These are phyloP conservation scores for Harpagifer antarcticus DNA, from an alignment of 2,797 vertebrate genomes.

Conservation along the genomic window DNA sequence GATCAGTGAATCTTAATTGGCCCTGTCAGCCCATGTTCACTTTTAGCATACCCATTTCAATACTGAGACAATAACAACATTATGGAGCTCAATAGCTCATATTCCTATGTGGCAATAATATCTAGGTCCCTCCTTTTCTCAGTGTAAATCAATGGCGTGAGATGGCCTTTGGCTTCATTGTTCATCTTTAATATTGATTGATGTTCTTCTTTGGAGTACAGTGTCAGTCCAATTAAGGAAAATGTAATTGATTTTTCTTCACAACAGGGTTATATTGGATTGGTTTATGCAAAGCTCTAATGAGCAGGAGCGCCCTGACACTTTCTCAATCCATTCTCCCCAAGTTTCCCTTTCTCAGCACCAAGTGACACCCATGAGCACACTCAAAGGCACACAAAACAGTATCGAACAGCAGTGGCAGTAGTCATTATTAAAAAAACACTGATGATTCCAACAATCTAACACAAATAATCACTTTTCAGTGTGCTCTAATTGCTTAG, in stretches of 20 bases:
- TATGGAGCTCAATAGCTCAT: constrained; percentile 75
- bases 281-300: constrained; percentile 86
- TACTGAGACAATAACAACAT: constrained; percentile 76
- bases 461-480: constrained; percentile 34
- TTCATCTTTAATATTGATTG: constrained; percentile 85
- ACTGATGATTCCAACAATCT: constrained; percentile 35
- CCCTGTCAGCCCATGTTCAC: constrained; percentile 60
- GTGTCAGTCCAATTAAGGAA: constrained; percentile 86
- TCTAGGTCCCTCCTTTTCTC: constrained; percentile 72
- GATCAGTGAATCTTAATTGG: constrained; percentile 74
- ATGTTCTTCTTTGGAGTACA: constrained; percentile 80
- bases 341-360: constrained; percentile 29
- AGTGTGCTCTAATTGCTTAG: constrained; percentile 26
- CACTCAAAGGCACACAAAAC: not conserved
- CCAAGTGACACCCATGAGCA: constrained; percentile 14
- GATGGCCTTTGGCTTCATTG: constrained; percentile 85
- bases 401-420: constrained; percentile 11
- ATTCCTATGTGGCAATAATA: constrained; percentile 77
- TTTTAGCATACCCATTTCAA: constrained; percentile 69
- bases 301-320: constrained; percentile 69
- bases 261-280: constrained; percentile 79
- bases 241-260: constrained; percentile 86
- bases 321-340: constrained; percentile 35
- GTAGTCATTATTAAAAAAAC: constrained; percentile 25
- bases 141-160: constrained; percentile 80